Evolutionary conservation across 2,888 invertebrate genomes (phyloP), one percentile per base, ranked within the genome.

Genomic region (Caenorhabditis sinica): DNA sequence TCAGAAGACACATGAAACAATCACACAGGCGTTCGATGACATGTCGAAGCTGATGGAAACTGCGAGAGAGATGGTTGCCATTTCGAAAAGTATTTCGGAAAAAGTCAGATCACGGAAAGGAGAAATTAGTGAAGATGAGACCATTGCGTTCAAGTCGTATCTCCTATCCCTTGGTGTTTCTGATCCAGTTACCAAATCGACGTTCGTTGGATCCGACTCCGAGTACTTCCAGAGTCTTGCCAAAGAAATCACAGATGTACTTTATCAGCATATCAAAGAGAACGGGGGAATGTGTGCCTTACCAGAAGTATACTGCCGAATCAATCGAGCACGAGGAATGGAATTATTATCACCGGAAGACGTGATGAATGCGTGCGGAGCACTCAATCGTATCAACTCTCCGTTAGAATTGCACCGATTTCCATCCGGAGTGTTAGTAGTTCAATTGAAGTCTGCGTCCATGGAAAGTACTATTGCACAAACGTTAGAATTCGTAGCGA

Each of bases 321-420:
- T 98, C 1, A 99, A 99, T 93, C 95, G 99, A 93, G 98, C 98
- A 0, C 95, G 99, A 93, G 98, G 98, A 3, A 94, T 98, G 88
- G 97, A 98, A 94, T 94, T 99, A 0, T 94, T 99, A 72, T 99
- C 99, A 0, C 98, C 98, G 0, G 98, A 98, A 93, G 99, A 99
- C 94, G 94, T 98, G 88, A 94, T 98, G 58, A 96, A 96, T 94
- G 97, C 97, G 23, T 98, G 97, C 94, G 93, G 93, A 82, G 90
- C 93, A 81, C 89, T 94, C 87, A 93, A 93, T 63, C 83, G 89
- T 15, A 86, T 93, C 23, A 86, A 92, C 33, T 89, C 93, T n/a
- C 93, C 93, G n/a, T 86, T 94, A 58, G 93, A 93, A 93, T 93
- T 98, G 49, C 95, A 96, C 82, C 95, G 95, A 89, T 98, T 98